These are phyloP conservation scores for Microtus oregoni DNA, from an alignment of 2,113 vertebrate species.

Conservation along the genomic window DNA sequence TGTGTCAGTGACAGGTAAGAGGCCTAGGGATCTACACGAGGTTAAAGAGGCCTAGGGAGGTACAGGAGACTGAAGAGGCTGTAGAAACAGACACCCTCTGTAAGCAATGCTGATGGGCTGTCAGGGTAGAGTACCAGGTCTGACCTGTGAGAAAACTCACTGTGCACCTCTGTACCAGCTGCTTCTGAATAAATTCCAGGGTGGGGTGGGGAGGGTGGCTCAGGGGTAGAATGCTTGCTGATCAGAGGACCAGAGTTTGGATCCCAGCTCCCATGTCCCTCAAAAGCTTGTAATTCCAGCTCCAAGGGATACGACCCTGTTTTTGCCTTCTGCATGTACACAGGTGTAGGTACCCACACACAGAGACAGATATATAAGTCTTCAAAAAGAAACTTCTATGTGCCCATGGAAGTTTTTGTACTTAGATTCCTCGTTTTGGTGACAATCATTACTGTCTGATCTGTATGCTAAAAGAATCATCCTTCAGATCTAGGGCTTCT, in stretches of 20 bases:
- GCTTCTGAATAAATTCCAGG: conserved; percentile 29
- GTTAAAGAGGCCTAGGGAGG: neutral
- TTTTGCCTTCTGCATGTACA: neutral
- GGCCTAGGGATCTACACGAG: neutral
- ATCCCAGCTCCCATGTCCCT: neutral
- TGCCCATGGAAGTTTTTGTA: neutral
- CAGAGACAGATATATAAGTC: neutral
- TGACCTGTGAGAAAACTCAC: neutral
- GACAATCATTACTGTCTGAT: conserved; percentile 10
- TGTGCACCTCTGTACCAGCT: neutral
- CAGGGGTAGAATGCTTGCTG: neutral
- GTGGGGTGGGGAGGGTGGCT: neutral
- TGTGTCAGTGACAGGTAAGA: neutral
- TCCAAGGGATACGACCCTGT: neutral
- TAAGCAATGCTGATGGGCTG: neutral
- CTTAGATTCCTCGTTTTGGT: conserved; percentile 19
- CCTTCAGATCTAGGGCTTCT: neutral
- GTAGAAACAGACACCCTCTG: neutral
- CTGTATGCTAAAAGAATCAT: conserved; percentile 24
- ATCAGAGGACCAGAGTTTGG: neutral
- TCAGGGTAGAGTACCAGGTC: neutral
- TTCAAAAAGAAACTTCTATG: neutral
- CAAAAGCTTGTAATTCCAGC: neutral
- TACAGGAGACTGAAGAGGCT: neutral
- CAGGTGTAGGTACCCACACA: neutral